These are phyloP conservation scores for Perizoma affinitatum DNA, from an alignment of 2,888 invertebrate species.

Conservation along the genomic window DNA sequence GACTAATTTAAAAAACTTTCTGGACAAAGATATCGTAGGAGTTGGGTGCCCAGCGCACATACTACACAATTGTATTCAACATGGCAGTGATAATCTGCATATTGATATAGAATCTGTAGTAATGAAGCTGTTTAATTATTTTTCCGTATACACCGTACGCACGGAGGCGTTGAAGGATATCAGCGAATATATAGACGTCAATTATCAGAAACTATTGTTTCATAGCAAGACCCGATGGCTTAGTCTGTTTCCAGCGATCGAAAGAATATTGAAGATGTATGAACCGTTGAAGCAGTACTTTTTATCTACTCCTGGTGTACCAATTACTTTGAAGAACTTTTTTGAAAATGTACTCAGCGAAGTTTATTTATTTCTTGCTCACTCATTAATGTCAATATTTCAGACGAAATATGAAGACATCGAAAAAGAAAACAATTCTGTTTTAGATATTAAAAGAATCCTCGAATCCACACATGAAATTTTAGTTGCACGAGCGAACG, in stretches of 20 bases:
- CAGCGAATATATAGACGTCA: conserved; percentile 30
- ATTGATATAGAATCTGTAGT: conserved; percentile 31
- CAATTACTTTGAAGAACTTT: conserved; percentile 29
- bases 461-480: no score
- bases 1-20: conserved; percentile 1
- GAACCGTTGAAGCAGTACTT: conserved; percentile 42
- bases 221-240: conserved; percentile 43
- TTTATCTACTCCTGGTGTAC: conserved; percentile 15
- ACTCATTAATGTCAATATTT: no score
- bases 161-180: conserved; percentile 36
- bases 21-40: conserved; percentile 15
- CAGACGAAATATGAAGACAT: no score
- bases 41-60: conserved; percentile 21
- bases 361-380: no score
- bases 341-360: conserved; percentile 36
- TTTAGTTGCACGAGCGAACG: no score
- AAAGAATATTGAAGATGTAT: conserved; percentile 43
- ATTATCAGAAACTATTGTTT: conserved; percentile 40
- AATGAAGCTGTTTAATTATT: conserved; percentile 39
- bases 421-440: no score
- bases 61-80: conserved; percentile 15
- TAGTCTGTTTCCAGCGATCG: conserved; percentile 43
- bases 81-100: conserved; percentile 9
- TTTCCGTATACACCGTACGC: conserved; percentile 40
- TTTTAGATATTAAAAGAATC: no score